A percentile compares a stretch with the other conserved stretches of the same genome.
phyloP scores from a whole-genome alignment of 2,888 invertebrate species.

The Dascillus cervinus region DNA sequence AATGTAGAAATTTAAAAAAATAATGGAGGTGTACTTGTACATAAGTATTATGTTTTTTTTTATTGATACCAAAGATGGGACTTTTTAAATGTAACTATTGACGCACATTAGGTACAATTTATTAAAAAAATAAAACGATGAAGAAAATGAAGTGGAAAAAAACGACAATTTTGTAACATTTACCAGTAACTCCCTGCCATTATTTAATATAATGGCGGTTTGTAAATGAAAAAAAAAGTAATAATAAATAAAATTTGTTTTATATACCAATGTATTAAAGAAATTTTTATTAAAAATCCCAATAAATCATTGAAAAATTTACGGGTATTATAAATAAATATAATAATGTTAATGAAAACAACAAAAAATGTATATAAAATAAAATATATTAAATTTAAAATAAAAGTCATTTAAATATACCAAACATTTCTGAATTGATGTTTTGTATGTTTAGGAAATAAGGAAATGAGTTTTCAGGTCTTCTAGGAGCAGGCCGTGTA shows the following conservation, averaged over 20 bases:
- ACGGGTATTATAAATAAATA: constrained; percentile 42
- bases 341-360: constrained; percentile 38
- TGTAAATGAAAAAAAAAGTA: constrained; percentile 43
- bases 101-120: constrained; percentile 35
- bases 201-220: constrained; percentile 36
- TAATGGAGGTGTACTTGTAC: too few relatives aligned
- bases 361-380: constrained; percentile 38
- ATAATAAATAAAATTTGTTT: constrained; percentile 45
- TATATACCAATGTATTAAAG: constrained; percentile 42
- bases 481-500: too few relatives aligned
- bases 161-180: constrained; percentile 37
- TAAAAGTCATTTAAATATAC: constrained; percentile 19
- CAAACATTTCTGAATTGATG: constrained; percentile 21
- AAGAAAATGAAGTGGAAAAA: constrained; percentile 26
- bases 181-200: constrained; percentile 37
- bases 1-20: too few relatives aligned
- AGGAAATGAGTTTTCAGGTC: too few relatives aligned
- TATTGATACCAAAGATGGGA: not conserved
- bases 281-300: constrained; percentile 39
- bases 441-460: constrained; percentile 24
- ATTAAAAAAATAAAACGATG: constrained; percentile 25
- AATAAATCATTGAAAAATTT: constrained; percentile 36
- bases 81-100: constrained; percentile 30
- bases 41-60: too few relatives aligned
- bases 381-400: constrained; percentile 37